Percentiles rank a stretch among this genome's conserved stretches.
Conservation (phyloP, 2,113 vertebrate species). For the Panthera uncia region DNA sequence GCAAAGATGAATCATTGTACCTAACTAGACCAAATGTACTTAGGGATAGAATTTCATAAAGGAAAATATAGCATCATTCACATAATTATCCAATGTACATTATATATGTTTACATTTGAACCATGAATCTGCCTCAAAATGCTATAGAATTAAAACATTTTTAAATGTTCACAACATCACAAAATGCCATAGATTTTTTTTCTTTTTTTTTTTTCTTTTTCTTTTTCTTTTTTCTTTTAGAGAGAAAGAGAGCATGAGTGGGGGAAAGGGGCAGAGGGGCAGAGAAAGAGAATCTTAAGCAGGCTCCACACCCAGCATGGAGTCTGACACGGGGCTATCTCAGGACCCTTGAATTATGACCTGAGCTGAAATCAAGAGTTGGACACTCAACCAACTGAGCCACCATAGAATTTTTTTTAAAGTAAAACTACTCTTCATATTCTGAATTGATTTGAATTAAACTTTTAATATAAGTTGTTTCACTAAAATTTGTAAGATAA, state of each 20-base stretch:
- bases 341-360: too few relatives aligned
- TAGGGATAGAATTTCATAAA: slow-evolving; percentile 26
- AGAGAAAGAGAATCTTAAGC: too few relatives aligned
- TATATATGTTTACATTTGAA: background rate
- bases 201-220: too few relatives aligned
- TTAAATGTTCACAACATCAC: background rate
- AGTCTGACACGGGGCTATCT: too few relatives aligned
- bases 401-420: background rate
- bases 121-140: background rate
- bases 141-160: background rate
- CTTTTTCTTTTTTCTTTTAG: too few relatives aligned
- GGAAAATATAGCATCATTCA: background rate
- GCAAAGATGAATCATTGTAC: background rate
- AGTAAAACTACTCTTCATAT: background rate
- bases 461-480: slow-evolving; percentile 9
- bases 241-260: too few relatives aligned
- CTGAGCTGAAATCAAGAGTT: too few relatives aligned
- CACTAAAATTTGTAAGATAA: background rate
- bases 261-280: too few relatives aligned
- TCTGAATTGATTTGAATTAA: background rate
- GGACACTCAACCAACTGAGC: too few relatives aligned
- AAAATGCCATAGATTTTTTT: background rate
- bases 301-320: too few relatives aligned
- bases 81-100: background rate
- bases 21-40: background rate